A percentile compares a stretch with the other conserved stretches of the same genome.
These are phyloP conservation scores for Xyliphius kryptos DNA, from an alignment of 2,113 vertebrate species.

Conservation along the genomic window DNA sequence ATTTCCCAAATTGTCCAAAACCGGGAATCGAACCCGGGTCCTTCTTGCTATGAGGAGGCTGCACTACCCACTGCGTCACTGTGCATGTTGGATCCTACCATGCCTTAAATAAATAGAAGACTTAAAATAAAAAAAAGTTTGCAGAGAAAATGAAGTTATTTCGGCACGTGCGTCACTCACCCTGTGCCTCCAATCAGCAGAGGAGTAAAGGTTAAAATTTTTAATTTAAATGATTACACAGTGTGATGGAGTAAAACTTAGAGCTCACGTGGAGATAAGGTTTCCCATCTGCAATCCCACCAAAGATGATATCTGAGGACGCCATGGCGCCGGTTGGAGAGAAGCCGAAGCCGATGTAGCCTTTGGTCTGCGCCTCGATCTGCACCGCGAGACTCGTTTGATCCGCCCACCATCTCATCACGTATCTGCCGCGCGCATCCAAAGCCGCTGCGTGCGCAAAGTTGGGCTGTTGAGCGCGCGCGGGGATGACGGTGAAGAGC, in stretches of 20 bases:
- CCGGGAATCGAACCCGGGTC: too few relatives aligned
- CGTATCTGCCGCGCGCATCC: slow-evolving; percentile 66
- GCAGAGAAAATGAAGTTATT: too few relatives aligned
- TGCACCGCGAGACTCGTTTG: slow-evolving; percentile 62
- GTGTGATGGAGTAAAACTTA: not conserved
- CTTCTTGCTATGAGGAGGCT: too few relatives aligned
- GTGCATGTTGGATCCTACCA: too few relatives aligned
- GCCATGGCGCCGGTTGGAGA: slow-evolving; percentile 76
- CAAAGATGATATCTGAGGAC: slow-evolving; percentile 73
- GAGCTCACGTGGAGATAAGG: slow-evolving; percentile 74
- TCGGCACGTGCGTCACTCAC: too few relatives aligned
- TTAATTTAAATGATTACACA: too few relatives aligned
- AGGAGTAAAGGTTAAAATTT: too few relatives aligned
- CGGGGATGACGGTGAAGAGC: slow-evolving; percentile 27
- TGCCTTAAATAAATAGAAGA: too few relatives aligned
- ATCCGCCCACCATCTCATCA: slow-evolving; percentile 63
- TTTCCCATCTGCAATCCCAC: slow-evolving; percentile 69
- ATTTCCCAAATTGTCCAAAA: too few relatives aligned
- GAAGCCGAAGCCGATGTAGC: slow-evolving; percentile 80
- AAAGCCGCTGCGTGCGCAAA: slow-evolving; percentile 64
- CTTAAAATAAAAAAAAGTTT: too few relatives aligned
- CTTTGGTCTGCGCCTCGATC: slow-evolving; percentile 71
- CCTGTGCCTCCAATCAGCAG: too few relatives aligned
- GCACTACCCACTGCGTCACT: too few relatives aligned
- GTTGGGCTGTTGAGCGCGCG: not conserved